phyloP scores from a whole-genome alignment of 2,113 vertebrate genomes.

The Boulengerochromis microlepis region DNA sequence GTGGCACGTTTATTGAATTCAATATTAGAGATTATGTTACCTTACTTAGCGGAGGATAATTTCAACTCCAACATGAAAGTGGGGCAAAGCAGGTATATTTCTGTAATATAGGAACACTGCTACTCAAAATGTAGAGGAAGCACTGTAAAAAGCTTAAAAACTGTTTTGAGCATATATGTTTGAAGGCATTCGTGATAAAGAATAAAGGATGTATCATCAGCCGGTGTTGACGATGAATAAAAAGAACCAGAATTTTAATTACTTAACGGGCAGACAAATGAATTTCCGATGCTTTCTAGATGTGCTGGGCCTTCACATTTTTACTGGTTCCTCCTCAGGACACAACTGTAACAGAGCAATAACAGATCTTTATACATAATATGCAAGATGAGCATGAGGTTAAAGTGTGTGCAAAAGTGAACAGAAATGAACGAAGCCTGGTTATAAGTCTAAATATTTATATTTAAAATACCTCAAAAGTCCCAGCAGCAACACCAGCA shows the following conservation, averaged over 20 bases:
- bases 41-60: neutral
- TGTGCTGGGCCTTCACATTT: neutral
- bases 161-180: neutral
- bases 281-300: neutral
- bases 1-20: neutral
- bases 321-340: neutral
- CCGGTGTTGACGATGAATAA: neutral
- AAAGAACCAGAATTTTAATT: neutral
- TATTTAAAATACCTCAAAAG: neutral
- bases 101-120: neutral
- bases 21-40: neutral
- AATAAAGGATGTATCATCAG: neutral
- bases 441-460: neutral
- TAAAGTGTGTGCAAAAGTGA: neutral
- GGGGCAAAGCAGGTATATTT: neutral
- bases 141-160: neutral
- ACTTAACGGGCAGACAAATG: neutral
- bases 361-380: neutral
- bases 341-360: neutral
- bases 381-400: rapidly evolving
- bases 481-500: neutral
- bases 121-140: neutral
- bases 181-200: neutral
- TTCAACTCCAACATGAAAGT: neutral
- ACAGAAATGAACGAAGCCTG: neutral